These are phyloP conservation scores for Onthophagus sagittarius DNA, from an alignment of 2,888 invertebrate species.

Conservation along the genomic window DNA sequence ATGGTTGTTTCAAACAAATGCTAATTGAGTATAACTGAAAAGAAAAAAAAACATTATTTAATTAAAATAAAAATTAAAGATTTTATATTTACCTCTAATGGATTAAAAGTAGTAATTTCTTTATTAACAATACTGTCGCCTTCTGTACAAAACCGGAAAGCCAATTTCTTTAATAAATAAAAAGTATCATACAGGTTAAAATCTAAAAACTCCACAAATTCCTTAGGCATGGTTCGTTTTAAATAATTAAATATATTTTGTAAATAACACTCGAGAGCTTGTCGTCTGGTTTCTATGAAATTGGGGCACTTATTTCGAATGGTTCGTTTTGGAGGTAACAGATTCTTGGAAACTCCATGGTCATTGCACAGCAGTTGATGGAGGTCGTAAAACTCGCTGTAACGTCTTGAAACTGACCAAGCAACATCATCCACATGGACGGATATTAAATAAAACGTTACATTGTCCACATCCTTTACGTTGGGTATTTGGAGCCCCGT, in stretches of 20 bases:
- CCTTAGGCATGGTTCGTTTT: conserved; percentile 73
- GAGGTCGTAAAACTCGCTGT: conserved; percentile 85
- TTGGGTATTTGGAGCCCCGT: conserved; percentile 64
- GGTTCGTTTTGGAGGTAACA: conserved; percentile 90
- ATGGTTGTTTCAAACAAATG: conserved; percentile 79
- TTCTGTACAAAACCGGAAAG: conserved; percentile 71
- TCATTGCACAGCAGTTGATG: conserved; percentile 79
- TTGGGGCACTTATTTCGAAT: conserved; percentile 85
- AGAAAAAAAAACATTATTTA: conserved; percentile 23
- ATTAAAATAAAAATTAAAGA: background rate
- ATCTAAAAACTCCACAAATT: conserved; percentile 79
- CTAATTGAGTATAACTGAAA: conserved; percentile 86
- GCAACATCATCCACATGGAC: conserved; percentile 66
- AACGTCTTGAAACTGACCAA: conserved; percentile 84
- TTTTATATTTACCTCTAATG: conserved; percentile 63
- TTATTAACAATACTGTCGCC: conserved; percentile 53
- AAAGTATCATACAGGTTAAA: conserved; percentile 88
- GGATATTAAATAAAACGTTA: conserved; percentile 70
- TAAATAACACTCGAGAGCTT: conserved; percentile 77
- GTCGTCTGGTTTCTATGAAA: conserved; percentile 80
- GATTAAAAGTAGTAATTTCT: conserved; percentile 57
- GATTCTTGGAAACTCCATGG: conserved; percentile 77
- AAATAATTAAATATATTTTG: conserved; percentile 71
- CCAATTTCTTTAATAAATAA: conserved; percentile 79
- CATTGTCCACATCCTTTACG: conserved; percentile 60